Evolutionary conservation across 37 sponge, comb jelly and placozoan species (phyloP).

Genomic region (Lycopodina hypogea): DNA sequence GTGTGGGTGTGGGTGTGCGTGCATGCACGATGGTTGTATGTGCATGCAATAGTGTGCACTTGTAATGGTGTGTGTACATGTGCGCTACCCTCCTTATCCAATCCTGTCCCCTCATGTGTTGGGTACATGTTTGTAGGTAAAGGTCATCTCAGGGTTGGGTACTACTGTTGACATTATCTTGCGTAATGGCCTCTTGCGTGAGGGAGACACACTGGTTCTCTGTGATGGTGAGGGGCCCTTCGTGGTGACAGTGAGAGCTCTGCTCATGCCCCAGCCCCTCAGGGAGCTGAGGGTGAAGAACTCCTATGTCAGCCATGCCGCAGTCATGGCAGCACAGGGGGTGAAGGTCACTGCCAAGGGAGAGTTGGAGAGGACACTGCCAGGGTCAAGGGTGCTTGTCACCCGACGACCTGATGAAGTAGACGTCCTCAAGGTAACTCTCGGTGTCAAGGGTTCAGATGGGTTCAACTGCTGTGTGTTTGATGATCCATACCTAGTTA

Average conservation of each 20-base stretch:
- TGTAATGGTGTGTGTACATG: neutral
- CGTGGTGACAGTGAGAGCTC: slow-evolving; percentile 75
- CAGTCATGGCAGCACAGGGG: slow-evolving; percentile 78
- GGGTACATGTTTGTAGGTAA: slow-evolving; percentile 56
- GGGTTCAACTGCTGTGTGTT: neutral
- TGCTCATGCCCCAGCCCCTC: slow-evolving; percentile 97
- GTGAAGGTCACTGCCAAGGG: slow-evolving; percentile 78
- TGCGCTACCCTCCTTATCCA: no score
- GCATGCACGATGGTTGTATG: slow-evolving; percentile 5
- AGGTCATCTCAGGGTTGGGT: slow-evolving; percentile 93
- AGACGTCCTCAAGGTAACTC: slow-evolving; percentile 73
- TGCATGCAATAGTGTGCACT: neutral
- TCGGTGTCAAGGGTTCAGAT: slow-evolving; percentile 3
- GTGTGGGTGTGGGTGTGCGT: no score
- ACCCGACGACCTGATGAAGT: slow-evolving; percentile 88
- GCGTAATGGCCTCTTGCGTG: slow-evolving; percentile 86
- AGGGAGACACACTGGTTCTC: slow-evolving; percentile 94
- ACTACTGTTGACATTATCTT: slow-evolving; percentile 95
- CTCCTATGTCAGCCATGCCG: slow-evolving; percentile 81
- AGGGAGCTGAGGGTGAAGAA: slow-evolving; percentile 94
- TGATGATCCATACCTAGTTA: neutral
- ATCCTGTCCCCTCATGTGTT: no score
- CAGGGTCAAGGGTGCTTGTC: slow-evolving; percentile 89
- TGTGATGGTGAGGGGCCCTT: slow-evolving; percentile 90
- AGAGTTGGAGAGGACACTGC: slow-evolving; percentile 89